Conservation (phyloP, 2,113 vertebrate species). For the Tetrao urogallus region DNA sequence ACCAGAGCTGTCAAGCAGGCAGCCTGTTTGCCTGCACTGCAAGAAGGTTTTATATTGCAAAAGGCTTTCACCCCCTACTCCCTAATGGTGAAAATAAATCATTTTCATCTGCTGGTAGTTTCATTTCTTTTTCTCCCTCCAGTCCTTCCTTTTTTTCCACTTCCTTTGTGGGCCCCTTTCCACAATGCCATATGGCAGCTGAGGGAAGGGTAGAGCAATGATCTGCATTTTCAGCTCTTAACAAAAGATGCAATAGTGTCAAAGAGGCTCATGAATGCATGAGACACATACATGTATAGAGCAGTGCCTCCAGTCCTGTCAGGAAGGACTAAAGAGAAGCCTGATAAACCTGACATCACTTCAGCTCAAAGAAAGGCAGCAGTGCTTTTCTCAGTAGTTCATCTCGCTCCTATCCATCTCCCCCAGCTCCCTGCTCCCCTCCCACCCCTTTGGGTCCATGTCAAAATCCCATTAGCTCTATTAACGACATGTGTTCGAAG, state of each 20-base stretch:
- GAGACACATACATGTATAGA: slow-evolving; percentile 75
- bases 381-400: slow-evolving; percentile 1
- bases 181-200: slow-evolving; percentile 95
- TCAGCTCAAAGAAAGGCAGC: slow-evolving; percentile 50
- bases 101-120: slow-evolving; percentile 86
- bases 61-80: slow-evolving; percentile 38
- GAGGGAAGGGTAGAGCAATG: slow-evolving; percentile 78
- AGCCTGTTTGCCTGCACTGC: slow-evolving; percentile 66
- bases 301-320: slow-evolving; percentile 75
- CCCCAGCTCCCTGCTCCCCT: neutral
- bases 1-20: slow-evolving; percentile 72
- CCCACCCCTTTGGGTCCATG: slow-evolving; percentile 41
- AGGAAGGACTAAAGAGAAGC: slow-evolving; percentile 60
- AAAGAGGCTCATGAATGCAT: slow-evolving; percentile 86
- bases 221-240: slow-evolving; percentile 77
- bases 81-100: slow-evolving; percentile 84
- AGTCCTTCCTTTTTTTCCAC: neutral
- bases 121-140: slow-evolving; percentile 58
- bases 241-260: slow-evolving; percentile 87
- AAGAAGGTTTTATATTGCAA: slow-evolving; percentile 77
- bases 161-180: slow-evolving; percentile 77
- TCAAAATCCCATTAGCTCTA: slow-evolving; percentile 77
- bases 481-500: slow-evolving; percentile 71
- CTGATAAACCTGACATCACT: slow-evolving; percentile 61
- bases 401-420: slow-evolving; percentile 30